Percentiles rank a stretch among this genome's conserved stretches.
phyloP scores from a whole-genome alignment of 2,113 vertebrate genomes.

The Chaenogobius annularis region DNA sequence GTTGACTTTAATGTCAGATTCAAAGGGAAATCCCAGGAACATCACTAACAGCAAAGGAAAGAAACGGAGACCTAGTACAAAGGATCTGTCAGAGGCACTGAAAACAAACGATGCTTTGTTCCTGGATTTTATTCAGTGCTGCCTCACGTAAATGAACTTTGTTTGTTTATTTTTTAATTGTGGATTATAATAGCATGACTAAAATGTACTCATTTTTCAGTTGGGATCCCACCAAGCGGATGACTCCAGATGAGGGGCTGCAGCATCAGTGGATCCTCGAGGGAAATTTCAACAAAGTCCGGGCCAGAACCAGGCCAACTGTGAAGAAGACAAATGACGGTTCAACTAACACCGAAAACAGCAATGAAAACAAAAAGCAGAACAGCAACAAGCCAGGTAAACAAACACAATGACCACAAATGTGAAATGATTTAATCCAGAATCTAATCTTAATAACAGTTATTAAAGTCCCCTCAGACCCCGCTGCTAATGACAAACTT shows the following conservation, averaged over 20 bases:
- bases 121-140: constrained; percentile 88
- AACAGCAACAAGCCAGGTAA: constrained; percentile 56
- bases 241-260: constrained; percentile 89
- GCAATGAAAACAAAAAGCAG: constrained; percentile 62
- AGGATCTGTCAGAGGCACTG: constrained; percentile 82
- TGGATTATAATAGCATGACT: not conserved
- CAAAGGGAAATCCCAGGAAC: constrained; percentile 87
- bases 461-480: constrained; percentile 51
- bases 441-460: constrained; percentile 20
- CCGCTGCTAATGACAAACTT: constrained; percentile 46
- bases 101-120: constrained; percentile 85
- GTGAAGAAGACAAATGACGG: constrained; percentile 66
- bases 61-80: constrained; percentile 85
- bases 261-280: constrained; percentile 90
- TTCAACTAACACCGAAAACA: constrained; percentile 57
- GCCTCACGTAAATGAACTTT: constrained; percentile 80
- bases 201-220: constrained; percentile 66
- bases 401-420: constrained; percentile 7
- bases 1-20: constrained; percentile 75
- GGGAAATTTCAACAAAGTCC: constrained; percentile 72
- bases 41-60: constrained; percentile 88
- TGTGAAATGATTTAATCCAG: not conserved
- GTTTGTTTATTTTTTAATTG: not conserved
- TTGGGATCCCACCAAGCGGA: constrained; percentile 89
- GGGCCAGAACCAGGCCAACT: constrained; percentile 63